These are phyloP conservation scores for Orientallactaga bullata DNA, from an alignment of 2,113 vertebrate species.

Conservation along the genomic window DNA sequence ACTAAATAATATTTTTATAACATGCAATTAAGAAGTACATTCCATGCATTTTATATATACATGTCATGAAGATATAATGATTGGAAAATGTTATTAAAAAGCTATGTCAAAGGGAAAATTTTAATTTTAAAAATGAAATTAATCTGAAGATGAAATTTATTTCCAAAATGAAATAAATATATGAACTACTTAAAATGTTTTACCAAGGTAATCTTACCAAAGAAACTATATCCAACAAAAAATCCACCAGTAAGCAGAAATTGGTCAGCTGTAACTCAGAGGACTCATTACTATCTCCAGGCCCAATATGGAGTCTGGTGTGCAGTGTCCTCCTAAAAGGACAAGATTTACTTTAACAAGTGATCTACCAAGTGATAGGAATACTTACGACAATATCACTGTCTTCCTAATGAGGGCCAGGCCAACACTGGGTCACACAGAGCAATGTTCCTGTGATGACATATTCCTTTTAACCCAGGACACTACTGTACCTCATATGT, in stretches of 20 bases:
- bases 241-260: conserved; percentile 98
- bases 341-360: conserved; percentile 72
- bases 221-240: conserved; percentile 99
- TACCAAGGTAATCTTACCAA: conserved; percentile 91
- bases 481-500: not conserved
- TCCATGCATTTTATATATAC: conserved; percentile 17
- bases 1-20: conserved; percentile 60
- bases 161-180: conserved; percentile 42
- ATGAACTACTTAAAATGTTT: not conserved
- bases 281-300: conserved; percentile 87
- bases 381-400: not conserved
- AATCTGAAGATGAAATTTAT: conserved; percentile 1
- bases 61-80: conserved; percentile 18
- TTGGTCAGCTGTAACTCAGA: conserved; percentile 93
- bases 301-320: conserved; percentile 86
- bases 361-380: conserved; percentile 6
- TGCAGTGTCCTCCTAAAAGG: conserved; percentile 92
- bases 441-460: not conserved
- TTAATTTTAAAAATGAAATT: conserved; percentile 60
- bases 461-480: not conserved
- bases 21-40: conserved; percentile 65
- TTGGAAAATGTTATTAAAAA: conserved; percentile 52
- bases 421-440: not conserved
- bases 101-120: conserved; percentile 15
- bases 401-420: conserved; percentile 3